Percentiles rank a stretch among this genome's conserved stretches.
phyloP scores from a whole-genome alignment of 2,797 vertebrate genomes.

The Oreonectes daqikongensis region DNA sequence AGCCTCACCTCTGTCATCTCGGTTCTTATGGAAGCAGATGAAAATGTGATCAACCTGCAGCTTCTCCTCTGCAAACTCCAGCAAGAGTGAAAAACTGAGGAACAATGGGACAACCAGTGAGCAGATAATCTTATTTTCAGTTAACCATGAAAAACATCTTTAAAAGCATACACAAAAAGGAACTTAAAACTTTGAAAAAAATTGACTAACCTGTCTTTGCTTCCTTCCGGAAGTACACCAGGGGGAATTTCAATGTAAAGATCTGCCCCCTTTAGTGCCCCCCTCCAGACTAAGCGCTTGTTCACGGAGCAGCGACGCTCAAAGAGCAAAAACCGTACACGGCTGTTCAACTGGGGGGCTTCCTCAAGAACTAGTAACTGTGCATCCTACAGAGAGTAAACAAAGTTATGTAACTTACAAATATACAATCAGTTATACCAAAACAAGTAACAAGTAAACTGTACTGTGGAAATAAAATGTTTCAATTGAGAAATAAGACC shows the following conservation, averaged over 20 bases:
- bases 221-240: slow-evolving; percentile 92
- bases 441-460: background rate
- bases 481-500: background rate
- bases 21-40: slow-evolving; percentile 96
- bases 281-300: slow-evolving; percentile 88
- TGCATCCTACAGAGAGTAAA: slow-evolving; percentile 80
- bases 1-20: slow-evolving; percentile 90
- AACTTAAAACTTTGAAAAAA: no score
- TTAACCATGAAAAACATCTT: background rate
- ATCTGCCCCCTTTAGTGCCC: slow-evolving; percentile 85
- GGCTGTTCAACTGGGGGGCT: slow-evolving; percentile 76
- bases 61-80: slow-evolving; percentile 95
- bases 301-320: slow-evolving; percentile 87
- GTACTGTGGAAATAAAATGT: background rate
- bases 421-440: background rate
- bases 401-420: background rate
- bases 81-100: slow-evolving; percentile 88
- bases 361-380: slow-evolving; percentile 96
- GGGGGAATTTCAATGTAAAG: slow-evolving; percentile 93
- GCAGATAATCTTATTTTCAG: background rate
- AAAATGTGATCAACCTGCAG: slow-evolving; percentile 91
- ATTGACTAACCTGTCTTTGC: slow-evolving; percentile 88
- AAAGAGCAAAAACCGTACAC: slow-evolving; percentile 89
- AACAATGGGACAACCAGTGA: slow-evolving; percentile 4
- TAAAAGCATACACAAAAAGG: background rate